Conservation (phyloP, 1,140 invertebrate species). For the Asbolus verrucosus region DNA sequence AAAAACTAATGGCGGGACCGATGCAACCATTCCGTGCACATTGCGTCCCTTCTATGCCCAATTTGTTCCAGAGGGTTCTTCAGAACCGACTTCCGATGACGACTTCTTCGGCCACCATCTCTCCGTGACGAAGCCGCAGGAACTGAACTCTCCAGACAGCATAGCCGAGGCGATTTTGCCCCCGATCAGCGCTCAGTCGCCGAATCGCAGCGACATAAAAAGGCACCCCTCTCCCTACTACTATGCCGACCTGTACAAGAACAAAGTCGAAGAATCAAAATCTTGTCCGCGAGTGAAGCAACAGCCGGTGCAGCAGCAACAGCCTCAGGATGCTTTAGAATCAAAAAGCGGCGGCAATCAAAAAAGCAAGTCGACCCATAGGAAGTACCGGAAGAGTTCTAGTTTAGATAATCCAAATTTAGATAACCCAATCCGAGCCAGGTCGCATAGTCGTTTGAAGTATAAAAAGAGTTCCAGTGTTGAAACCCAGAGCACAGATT, state of each 20-base stretch:
- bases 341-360: constrained; percentile 47
- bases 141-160: constrained; percentile 68
- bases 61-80: constrained; percentile 64
- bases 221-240: constrained; percentile 84
- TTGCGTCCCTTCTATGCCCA: constrained; percentile 9
- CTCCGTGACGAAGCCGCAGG: constrained; percentile 55
- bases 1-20: constrained; percentile 14
- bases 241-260: constrained; percentile 80
- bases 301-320: constrained; percentile 14
- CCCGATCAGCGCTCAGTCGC: constrained; percentile 62
- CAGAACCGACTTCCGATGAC: constrained; percentile 63
- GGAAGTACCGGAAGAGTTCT: constrained; percentile 63
- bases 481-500: constrained; percentile 72
- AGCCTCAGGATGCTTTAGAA: constrained; percentile 43
- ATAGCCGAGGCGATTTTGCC: constrained; percentile 66
- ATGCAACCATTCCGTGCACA: constrained; percentile 3
- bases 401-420: constrained; percentile 54
- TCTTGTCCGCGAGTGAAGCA: constrained; percentile 10
- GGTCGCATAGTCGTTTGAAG: constrained; percentile 50
- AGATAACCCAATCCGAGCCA: constrained; percentile 49
- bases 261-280: constrained; percentile 60
- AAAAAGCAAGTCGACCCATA: constrained; percentile 53
- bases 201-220: constrained; percentile 65
- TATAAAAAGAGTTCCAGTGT: constrained; percentile 75
- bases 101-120: constrained; percentile 61